Evolutionary conservation across 2,797 vertebrate genomes (phyloP).

Genomic region (Mormyrus proboscirostris): DNA sequence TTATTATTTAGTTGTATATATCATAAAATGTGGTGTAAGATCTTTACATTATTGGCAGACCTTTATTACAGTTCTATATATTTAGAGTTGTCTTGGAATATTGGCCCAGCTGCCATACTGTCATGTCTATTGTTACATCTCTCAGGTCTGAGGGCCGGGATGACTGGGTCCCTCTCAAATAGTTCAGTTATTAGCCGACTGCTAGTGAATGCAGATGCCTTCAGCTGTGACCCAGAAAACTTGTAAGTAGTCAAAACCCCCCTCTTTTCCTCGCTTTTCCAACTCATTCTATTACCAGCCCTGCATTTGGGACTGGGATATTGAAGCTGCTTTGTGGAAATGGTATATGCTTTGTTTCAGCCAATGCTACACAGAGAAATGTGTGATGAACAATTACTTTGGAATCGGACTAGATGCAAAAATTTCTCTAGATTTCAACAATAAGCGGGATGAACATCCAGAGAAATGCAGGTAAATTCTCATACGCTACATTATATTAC

Average conservation of each 20-base stretch:
- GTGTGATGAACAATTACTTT: constrained; percentile 98
- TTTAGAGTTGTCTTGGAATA: neutral
- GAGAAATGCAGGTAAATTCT: constrained; percentile 85
- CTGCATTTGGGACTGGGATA: neutral
- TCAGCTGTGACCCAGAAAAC: constrained; percentile 83
- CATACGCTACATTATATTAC: neutral
- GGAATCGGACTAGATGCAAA: constrained; percentile 94
- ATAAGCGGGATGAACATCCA: constrained; percentile 91
- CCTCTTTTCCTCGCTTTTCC: neutral
- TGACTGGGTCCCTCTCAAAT: constrained; percentile 78
- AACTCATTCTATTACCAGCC: neutral
- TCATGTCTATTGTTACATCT: constrained; percentile 15
- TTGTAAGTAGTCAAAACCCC: constrained; percentile 65
- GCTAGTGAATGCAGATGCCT: constrained; percentile 84
- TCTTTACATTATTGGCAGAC: neutral
- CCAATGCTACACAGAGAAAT: constrained; percentile 88
- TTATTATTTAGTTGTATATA: neutral
- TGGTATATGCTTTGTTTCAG: constrained; percentile 46
- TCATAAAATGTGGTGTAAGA: neutral
- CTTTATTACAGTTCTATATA: neutral
- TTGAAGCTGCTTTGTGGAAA: constrained; percentile 9
- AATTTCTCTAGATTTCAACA: constrained; percentile 96
- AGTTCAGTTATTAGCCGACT: constrained; percentile 83
- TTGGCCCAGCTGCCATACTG: neutral
- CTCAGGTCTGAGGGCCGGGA: constrained; percentile 70